Evolutionary conservation across 2,888 invertebrate genomes (phyloP).

Genomic region (Conistra vaccinii): DNA sequence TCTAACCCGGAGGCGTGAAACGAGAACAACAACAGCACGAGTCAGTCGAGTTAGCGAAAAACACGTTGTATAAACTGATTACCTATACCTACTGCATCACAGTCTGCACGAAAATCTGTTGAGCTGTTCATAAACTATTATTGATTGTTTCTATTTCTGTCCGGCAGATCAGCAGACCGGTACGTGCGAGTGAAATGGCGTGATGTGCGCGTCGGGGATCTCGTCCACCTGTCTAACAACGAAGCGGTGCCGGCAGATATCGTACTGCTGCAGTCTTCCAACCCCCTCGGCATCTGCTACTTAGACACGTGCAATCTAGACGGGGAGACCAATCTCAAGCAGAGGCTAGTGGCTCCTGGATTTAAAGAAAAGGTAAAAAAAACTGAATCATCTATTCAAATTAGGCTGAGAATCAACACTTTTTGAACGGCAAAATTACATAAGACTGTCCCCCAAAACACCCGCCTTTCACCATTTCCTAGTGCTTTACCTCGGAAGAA

Average conservation of each 20-base stretch:
- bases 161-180: constrained; percentile 93
- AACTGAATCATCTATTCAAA: neutral
- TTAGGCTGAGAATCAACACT: neutral
- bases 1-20: constrained; percentile 18
- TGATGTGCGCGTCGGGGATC: constrained; percentile 97
- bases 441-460: neutral
- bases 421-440: neutral
- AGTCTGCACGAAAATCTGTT: constrained; percentile 47
- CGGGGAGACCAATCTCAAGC: constrained; percentile 98
- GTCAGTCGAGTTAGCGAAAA: neutral
- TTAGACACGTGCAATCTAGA: constrained; percentile 99
- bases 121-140: constrained; percentile 58
- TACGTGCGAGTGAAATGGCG: constrained; percentile 97
- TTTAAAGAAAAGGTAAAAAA: constrained; percentile 92
- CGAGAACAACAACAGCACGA: constrained; percentile 5
- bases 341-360: constrained; percentile 95
- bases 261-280: constrained; percentile 96
- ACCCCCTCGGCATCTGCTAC: constrained; percentile 96
- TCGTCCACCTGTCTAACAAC: constrained; percentile 98
- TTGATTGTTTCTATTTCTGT: constrained; percentile 65
- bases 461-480: neutral
- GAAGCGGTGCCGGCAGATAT: constrained; percentile 99
- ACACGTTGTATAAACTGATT: constrained; percentile 32
- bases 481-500: neutral
- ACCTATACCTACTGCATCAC: constrained; percentile 12